A percentile compares a stretch with the other conserved stretches of the same genome.
phyloP scores from a whole-genome alignment of 2,797 vertebrate species.

The Rhinophrynus dorsalis region DNA sequence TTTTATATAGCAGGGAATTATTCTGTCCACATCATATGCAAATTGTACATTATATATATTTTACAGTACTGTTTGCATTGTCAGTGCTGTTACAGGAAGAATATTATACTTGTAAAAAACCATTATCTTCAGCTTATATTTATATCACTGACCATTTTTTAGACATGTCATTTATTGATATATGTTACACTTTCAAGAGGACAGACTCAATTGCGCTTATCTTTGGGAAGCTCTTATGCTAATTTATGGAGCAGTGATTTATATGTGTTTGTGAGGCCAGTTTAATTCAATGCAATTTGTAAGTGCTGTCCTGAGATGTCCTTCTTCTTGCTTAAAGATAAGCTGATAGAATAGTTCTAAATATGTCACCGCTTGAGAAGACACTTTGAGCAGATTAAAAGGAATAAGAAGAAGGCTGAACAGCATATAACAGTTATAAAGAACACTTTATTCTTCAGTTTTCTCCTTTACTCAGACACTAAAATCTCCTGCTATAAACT shows the following conservation, averaged over 20 bases:
- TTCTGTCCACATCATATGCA: too few relatives aligned
- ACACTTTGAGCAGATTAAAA: constrained; percentile 58
- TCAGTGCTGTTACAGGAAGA: neutral
- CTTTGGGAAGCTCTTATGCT: constrained; percentile 28
- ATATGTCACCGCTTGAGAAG: constrained; percentile 53
- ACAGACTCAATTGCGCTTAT: constrained; percentile 32
- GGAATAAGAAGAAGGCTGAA: constrained; percentile 54
- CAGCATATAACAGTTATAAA: constrained; percentile 47
- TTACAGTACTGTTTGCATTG: too few relatives aligned
- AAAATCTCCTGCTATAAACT: constrained; percentile 30
- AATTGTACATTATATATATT: too few relatives aligned
- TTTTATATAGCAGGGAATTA: too few relatives aligned
- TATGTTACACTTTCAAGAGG: constrained; percentile 40
- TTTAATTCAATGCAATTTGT: constrained; percentile 40
- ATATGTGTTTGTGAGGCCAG: constrained; percentile 31
- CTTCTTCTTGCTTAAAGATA: constrained; percentile 48
- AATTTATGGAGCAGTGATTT: constrained; percentile 39
- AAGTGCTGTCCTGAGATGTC: constrained; percentile 41
- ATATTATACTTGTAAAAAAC: constrained; percentile 7
- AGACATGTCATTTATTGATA: constrained; percentile 36
- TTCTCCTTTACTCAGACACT: constrained; percentile 21
- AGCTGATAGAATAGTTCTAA: constrained; percentile 56
- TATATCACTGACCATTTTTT: constrained; percentile 12
- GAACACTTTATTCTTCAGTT: constrained; percentile 18
- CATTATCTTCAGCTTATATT: constrained; percentile 2